phyloP scores from a whole-genome alignment of 1,140 invertebrate species.

The Eumaeus atala region DNA sequence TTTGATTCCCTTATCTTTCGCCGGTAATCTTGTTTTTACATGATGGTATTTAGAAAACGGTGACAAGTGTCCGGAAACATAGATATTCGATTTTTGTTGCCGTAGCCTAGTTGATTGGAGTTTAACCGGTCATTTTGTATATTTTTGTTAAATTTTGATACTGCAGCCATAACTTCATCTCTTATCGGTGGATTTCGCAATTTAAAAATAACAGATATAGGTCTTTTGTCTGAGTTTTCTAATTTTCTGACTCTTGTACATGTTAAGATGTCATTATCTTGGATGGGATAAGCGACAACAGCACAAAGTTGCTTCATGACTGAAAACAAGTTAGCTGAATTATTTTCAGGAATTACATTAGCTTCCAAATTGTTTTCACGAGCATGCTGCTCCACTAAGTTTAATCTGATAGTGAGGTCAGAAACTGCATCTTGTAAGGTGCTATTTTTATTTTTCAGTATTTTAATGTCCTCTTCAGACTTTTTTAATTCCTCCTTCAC shows the following conservation, averaged over 20 bases:
- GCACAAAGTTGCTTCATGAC: conserved; percentile 21
- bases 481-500: no score
- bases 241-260: no score
- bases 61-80: no score
- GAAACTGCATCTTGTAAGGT: conserved; percentile 14
- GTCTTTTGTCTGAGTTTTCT: no score
- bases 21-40: no score
- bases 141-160: conserved; percentile 28
- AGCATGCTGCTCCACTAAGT: conserved; percentile 23
- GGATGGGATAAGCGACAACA: conserved; percentile 17
- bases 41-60: no score
- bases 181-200: no score
- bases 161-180: conserved; percentile 26
- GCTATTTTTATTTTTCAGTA: background rate
- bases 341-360: conserved; percentile 27
- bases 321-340: conserved; percentile 22
- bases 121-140: conserved; percentile 16
- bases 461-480: conserved; percentile 15
- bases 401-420: conserved; percentile 12
- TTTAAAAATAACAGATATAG: no score
- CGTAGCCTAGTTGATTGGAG: no score
- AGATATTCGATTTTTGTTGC: no score
- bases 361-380: conserved; percentile 29
- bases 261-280: conserved; percentile 15
- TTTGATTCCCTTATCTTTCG: no score